Evolutionary conservation across 2,113 vertebrate genomes (phyloP).

Genomic region (Perca fluviatilis): DNA sequence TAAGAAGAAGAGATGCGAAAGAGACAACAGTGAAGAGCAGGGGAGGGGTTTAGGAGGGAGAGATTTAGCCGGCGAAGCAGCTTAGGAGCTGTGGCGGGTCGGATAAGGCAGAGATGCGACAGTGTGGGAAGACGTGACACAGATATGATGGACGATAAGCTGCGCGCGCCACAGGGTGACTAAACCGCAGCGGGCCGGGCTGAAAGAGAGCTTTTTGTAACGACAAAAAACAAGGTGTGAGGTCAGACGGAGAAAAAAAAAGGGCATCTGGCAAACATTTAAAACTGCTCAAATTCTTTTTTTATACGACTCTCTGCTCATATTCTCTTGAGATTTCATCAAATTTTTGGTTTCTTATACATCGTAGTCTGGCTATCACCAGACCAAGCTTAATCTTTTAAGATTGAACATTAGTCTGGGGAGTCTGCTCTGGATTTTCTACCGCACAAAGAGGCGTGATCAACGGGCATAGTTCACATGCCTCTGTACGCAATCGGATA

Average conservation of each 20-base stretch:
- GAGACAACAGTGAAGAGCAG: constrained; percentile 2
- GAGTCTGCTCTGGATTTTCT: no score
- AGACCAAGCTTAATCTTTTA: no score
- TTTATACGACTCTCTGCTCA: neutral
- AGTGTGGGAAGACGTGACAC: constrained; percentile 31
- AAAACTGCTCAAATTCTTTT: neutral
- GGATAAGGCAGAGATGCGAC: constrained; percentile 24
- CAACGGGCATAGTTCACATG: no score
- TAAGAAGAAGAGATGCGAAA: constrained; percentile 8
- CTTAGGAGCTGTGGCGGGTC: constrained; percentile 33
- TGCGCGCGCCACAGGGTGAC: neutral
- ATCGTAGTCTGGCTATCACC: neutral
- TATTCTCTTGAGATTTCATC: neutral
- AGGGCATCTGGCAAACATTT: neutral
- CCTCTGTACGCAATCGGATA: no score
- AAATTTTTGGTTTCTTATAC: neutral
- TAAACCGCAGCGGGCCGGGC: constrained; percentile 6
- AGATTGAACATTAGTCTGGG: no score
- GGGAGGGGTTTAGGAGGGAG: constrained; percentile 5
- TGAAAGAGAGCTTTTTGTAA: neutral
- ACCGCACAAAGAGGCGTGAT: no score
- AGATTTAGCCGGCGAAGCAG: constrained; percentile 34
- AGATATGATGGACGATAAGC: constrained; percentile 53
- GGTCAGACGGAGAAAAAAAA: neutral
- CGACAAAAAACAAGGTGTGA: neutral